Evolutionary conservation across 2,113 vertebrate genomes (phyloP), one percentile per base, ranked within the genome.

Genomic region (Passerina amoena): DNA sequence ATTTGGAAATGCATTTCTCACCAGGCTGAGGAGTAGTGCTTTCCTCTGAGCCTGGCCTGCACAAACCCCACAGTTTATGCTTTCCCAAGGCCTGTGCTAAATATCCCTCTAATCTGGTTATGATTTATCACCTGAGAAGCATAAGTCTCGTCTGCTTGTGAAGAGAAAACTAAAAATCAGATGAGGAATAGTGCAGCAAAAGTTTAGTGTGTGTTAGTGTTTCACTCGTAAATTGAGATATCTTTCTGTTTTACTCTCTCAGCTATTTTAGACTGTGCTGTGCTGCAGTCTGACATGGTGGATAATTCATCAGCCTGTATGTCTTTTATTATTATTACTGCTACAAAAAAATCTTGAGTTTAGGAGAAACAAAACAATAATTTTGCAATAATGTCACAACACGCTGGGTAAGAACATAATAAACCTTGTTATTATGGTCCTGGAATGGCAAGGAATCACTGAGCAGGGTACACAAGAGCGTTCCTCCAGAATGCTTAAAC

Each of bases 301-400:
- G 82, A 70, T 81, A 83, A 95, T 81, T 91, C 79, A 93, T 78
- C 75, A 86, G 71, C 68, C n/a, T 81, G 17, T n/a, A 48, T 68
- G 79, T 78, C 85, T 94, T 96, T 96, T 92, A 75, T 81, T 94
- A 90, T 78, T 95, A 84, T 83, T 90, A 86, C 68, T 14, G 4
- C 77, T 81, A 63, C 56, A 31, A 92, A 79, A 81, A 92, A 45
- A 24, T 38, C 68, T 77, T 5, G 54, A 66, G 47, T 80, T 94
- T 92, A 93, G 68, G 79, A 92, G 94, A 94, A 96, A 96, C 79
- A 90, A 92, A 96, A 38, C 71, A 96, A 86, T 92, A 96, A 95
- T 86, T 97, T 92, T 93, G 54, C 71, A 83, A 73, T 88, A 94
- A 80, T 77, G 93, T 90, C 93, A 88, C 79, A 95, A 85, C 85